Evolutionary conservation across 2,113 vertebrate genomes (phyloP), one percentile per base, ranked within the genome.

Genomic region (Salvelinus fontinalis): DNA sequence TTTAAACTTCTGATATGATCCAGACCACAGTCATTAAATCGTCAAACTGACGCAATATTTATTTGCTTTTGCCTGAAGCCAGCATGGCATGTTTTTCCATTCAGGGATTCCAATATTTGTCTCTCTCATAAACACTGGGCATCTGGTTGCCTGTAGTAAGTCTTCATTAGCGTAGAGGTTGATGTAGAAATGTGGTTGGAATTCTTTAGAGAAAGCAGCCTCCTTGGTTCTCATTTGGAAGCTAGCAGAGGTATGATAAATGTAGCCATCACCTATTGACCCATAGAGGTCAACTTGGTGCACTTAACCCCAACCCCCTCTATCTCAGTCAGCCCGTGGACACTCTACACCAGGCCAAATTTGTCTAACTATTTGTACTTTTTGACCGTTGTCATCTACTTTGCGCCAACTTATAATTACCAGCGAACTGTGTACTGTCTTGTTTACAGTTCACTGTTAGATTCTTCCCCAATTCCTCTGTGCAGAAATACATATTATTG

Each of bases 191-290:
- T 82, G 78, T 27, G 44, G 70, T 67, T 71, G 74, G 62, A 81
- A 71, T 78, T 84, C 86, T 82, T 79, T 65, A 82, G 81, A 75
- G 76, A 81, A 77, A 71, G 77, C 82, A 82, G 78, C 8, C 73
- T 78, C 80, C 74, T 83, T 62, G 59, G 59, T 86, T 86, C 84
- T 89, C 84, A 70, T 87, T 84, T 72, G 82, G 79, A 81, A 85
- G 81, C 83, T 79, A 44, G 70, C 8, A 11, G 71, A 81, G 88
- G 78, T 83, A 86, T 93, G 90, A 93, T 92, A 87, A 89, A 94
- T 92, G 92, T 81, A 89, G 79, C 88, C 89, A 71, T 89, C 87
- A 92, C 90, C 92, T 89, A 75, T 89, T 87, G 88, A 89, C 88
- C 88, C 76, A 2, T 0, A 74, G 75, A 86, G 90, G 90, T 93